These are phyloP conservation scores for Aphidius ervi DNA, from an alignment of 1,140 invertebrate species.

Conservation along the genomic window DNA sequence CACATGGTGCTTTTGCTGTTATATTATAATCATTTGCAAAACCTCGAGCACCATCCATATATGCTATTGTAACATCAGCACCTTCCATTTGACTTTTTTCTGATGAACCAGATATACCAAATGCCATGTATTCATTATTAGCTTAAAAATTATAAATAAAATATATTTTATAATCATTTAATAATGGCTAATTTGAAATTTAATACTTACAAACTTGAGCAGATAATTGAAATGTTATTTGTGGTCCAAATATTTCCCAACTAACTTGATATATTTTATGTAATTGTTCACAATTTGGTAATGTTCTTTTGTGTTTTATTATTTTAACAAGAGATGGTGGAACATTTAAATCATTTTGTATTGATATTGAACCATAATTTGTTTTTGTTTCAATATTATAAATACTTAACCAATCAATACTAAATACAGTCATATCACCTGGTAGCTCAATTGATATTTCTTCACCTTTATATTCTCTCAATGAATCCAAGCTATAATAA, in stretches of 20 bases:
- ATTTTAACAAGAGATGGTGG: conserved; percentile 75
- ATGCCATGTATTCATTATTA: conserved; percentile 80
- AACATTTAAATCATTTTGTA: conserved; percentile 78
- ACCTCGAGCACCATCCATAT: conserved; percentile 68
- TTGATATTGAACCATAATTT: conserved; percentile 73
- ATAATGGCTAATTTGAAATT: neutral
- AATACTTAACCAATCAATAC: conserved; percentile 81
- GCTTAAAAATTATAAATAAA: conserved; percentile 45
- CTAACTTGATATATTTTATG: conserved; percentile 78
- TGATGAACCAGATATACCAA: conserved; percentile 76
- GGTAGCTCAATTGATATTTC: conserved; percentile 75
- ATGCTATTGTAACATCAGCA: conserved; percentile 76
- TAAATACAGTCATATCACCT: conserved; percentile 77
- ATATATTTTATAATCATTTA: neutral
- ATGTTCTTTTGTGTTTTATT: conserved; percentile 52
- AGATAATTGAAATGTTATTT: conserved; percentile 81
- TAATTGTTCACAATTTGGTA: conserved; percentile 82
- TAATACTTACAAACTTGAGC: conserved; percentile 63
- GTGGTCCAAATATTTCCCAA: conserved; percentile 88
- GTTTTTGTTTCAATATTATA: conserved; percentile 70
- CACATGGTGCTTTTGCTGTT: conserved; percentile 77
- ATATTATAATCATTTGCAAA: conserved; percentile 81
- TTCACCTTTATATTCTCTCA: conserved; percentile 68
- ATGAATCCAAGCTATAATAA: conserved; percentile 61
- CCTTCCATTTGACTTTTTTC: conserved; percentile 76